Evolutionary conservation across 2,113 vertebrate genomes (phyloP).

Genomic region (Microcebus murinus): DNA sequence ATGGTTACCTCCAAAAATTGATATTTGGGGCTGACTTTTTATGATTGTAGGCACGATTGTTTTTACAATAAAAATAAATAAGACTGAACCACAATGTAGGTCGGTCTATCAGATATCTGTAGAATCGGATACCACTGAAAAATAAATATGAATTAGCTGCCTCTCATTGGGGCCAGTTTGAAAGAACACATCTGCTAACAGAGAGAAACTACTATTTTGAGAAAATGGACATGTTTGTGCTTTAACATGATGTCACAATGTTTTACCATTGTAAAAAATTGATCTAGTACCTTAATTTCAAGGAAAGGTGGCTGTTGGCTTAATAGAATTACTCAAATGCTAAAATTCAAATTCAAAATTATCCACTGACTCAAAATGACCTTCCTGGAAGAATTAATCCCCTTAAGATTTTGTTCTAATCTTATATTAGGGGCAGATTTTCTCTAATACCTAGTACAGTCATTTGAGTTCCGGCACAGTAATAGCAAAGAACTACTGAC

Average conservation of each 20-base stretch:
- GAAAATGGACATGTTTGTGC: not conserved
- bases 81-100: not conserved
- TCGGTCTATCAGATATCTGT: not conserved
- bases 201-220: slow-evolving; percentile 38
- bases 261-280: slow-evolving; percentile 9
- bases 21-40: not conserved
- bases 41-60: not conserved
- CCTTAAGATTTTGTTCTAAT: slow-evolving; percentile 60
- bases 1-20: not conserved
- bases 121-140: slow-evolving; percentile 11
- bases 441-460: slow-evolving; percentile 21
- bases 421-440: slow-evolving; percentile 60
- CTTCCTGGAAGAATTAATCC: slow-evolving; percentile 59
- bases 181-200: not conserved
- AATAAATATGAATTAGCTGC: not conserved
- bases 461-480: slow-evolving; percentile 37
- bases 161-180: not conserved
- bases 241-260: slow-evolving; percentile 4
- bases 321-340: not conserved
- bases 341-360: slow-evolving; percentile 51
- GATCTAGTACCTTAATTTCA: slow-evolving; percentile 18
- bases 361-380: slow-evolving; percentile 34
- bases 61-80: slow-evolving; percentile 46
- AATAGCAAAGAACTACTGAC: slow-evolving; percentile 16
- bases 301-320: not conserved